phyloP scores from a whole-genome alignment of 1,140 invertebrate species.

The Musca domestica region DNA sequence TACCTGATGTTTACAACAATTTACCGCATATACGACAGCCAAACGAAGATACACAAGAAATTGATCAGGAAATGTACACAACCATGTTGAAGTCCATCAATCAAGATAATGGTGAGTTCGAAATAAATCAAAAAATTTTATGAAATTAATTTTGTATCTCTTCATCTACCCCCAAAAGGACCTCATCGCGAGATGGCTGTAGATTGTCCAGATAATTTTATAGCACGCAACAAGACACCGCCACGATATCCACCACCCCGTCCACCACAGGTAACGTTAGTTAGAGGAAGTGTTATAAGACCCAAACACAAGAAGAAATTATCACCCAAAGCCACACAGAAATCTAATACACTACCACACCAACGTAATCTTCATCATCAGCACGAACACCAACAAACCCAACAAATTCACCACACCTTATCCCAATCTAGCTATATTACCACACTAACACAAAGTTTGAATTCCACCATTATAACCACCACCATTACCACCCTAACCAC shows the following conservation, averaged over 20 bases:
- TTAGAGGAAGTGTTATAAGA: neutral
- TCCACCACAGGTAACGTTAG: constrained; percentile 55
- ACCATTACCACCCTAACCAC: no score
- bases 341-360: neutral
- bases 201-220: constrained; percentile 94
- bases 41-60: constrained; percentile 52
- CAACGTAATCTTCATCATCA: constrained; percentile 24
- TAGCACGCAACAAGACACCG: constrained; percentile 85
- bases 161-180: constrained; percentile 55
- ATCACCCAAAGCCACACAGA: constrained; percentile 7
- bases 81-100: constrained; percentile 61
- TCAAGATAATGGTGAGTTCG: constrained; percentile 62
- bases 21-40: constrained; percentile 49
- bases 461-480: no score
- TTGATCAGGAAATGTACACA: constrained; percentile 67
- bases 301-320: neutral
- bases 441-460: constrained; percentile 26
- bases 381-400: constrained; percentile 31
- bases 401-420: constrained; percentile 26
- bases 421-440: constrained; percentile 38
- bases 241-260: constrained; percentile 84
- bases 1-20: constrained; percentile 53
- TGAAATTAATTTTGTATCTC: neutral
- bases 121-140: neutral
- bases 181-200: constrained; percentile 96